These are phyloP conservation scores for Garrulus glandarius DNA, from an alignment of 2,797 vertebrate species.

Conservation along the genomic window DNA sequence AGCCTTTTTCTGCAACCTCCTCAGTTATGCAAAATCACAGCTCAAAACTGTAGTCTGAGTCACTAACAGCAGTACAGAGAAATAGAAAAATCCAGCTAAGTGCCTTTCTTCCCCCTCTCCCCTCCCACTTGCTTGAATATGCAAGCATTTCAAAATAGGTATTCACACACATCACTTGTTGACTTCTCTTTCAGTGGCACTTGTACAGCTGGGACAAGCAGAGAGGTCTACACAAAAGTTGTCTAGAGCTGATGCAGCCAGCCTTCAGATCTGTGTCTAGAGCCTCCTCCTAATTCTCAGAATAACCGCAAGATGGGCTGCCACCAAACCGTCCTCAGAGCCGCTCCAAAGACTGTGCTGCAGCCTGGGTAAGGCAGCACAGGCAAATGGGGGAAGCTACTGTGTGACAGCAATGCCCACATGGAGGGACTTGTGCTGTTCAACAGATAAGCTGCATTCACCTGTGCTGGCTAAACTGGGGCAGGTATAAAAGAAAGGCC, in stretches of 20 bases:
- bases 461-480: neutral
- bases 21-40: neutral
- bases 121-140: neutral
- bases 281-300: neutral
- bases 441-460: neutral
- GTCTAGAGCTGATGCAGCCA: neutral
- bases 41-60: neutral
- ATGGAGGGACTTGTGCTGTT: neutral
- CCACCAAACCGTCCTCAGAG: accelerated
- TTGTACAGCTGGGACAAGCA: neutral
- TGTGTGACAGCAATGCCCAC: neutral
- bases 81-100: neutral
- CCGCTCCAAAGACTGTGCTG: neutral
- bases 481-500: neutral
- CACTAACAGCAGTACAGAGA: neutral
- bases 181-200: neutral
- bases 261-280: neutral
- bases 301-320: neutral
- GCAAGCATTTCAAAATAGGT: neutral
- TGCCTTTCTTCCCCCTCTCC: neutral
- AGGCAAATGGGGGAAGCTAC: neutral
- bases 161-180: neutral
- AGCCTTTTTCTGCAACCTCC: neutral
- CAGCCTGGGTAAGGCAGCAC: neutral
- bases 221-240: neutral